Percentiles rank a stretch among this genome's conserved stretches.
Evolutionary conservation across 2,888 invertebrate genomes (phyloP).

Genomic region (Polydrusus cervinus): DNA sequence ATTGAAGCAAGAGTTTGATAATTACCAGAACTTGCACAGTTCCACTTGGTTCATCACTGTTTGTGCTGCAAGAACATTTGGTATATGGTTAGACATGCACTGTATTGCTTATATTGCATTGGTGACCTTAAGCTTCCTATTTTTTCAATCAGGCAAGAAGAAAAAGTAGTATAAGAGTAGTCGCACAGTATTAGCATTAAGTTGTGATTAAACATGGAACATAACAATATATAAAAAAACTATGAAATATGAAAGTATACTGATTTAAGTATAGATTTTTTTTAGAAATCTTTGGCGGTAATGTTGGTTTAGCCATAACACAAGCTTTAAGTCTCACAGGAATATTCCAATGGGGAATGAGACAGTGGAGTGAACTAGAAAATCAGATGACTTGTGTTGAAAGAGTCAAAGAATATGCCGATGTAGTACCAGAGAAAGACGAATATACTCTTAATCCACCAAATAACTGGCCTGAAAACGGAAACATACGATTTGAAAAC

Average conservation of each 20-base stretch:
- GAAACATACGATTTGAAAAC: conserved; percentile 79
- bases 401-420: conserved; percentile 87
- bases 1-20: conserved; percentile 77
- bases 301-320: conserved; percentile 86
- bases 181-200: conserved; percentile 19
- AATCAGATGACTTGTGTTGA: conserved; percentile 95
- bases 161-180: conserved; percentile 11
- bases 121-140: conserved; percentile 78
- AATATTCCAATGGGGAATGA: conserved; percentile 76
- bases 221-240: too few species aligned
- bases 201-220: too few species aligned
- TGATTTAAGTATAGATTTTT: conserved; percentile 46
- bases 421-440: conserved; percentile 75
- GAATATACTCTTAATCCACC: conserved; percentile 45
- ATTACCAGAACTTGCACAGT: conserved; percentile 78
- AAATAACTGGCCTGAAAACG: conserved; percentile 80
- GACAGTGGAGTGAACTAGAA: conserved; percentile 76
- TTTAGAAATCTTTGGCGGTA: conserved; percentile 78
- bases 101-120: conserved; percentile 78
- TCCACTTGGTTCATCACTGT: conserved; percentile 82
- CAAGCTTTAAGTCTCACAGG: conserved; percentile 87
- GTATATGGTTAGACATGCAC: conserved; percentile 80
- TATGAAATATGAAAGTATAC: conserved; percentile 9
- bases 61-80: conserved; percentile 79
- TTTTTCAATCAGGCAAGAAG: conserved; percentile 74